Evolutionary conservation across 2,797 vertebrate genomes (phyloP), one percentile per base, ranked within the genome.

Genomic region (Crocodylus rhombifer): DNA sequence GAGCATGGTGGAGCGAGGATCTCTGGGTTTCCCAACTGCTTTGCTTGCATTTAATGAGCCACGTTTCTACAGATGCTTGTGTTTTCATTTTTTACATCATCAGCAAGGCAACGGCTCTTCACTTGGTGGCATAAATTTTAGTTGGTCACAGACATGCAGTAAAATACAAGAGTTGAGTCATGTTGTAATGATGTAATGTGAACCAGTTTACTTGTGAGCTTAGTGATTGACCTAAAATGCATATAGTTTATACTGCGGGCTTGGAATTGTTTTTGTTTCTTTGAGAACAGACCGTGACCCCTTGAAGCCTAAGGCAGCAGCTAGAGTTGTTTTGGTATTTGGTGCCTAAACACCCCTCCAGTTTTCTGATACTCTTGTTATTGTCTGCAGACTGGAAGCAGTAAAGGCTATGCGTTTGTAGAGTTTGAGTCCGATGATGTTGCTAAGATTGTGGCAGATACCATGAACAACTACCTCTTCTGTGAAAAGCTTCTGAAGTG

Each of bases 381-480:
- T 94, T 93, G 60, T 83, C 60, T 94, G 42, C 98, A 99, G 99
- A 99, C 99, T 12, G 99, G 99, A 77, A 97, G 77, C 11, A 99
- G 98, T 93, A 99, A 99, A 98, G 99, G 99, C 67, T 99, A 99
- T 9, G 99, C 97, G 1, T 99, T 98, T 90, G 81, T 99, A 42
- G 99, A 99, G 96, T 99, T 99, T 85, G 98, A 98, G 5, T 99
- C 98, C 10, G 98, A 99, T 21, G 99, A 99, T 14, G 99, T 99
- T 17, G 99, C 99, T 30, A 99, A 98, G 95, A 99, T 99, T 5
- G 99, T 99, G 16, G 99, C 99, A 9, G 98, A 99, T 86, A 99
- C 99, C 1, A 99, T 99, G 99, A 98, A 99, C 97, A 99, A 99
- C 94, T 99, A 99, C 90, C 98, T 99, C 6, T 99, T 99, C 96